Percentiles rank a stretch among this genome's conserved stretches.
These are phyloP conservation scores for Apis cerana DNA, from an alignment of 1,140 invertebrate genomes.

Conservation along the genomic window DNA sequence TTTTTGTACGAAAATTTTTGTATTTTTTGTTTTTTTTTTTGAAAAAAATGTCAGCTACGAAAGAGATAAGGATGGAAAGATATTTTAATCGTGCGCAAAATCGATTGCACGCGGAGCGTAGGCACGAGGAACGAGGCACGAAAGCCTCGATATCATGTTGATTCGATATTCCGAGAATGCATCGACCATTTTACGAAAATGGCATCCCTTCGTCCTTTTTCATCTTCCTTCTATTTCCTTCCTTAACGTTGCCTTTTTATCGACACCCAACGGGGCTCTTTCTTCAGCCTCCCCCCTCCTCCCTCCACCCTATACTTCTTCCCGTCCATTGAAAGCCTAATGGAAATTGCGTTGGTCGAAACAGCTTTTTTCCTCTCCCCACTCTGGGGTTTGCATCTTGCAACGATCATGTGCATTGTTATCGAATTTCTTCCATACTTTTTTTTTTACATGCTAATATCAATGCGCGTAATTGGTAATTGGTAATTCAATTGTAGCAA, in stretches of 20 bases:
- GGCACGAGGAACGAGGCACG: background rate
- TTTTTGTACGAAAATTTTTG: no score
- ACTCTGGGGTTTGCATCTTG: background rate
- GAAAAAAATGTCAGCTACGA: no score
- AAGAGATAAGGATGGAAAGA: no score
- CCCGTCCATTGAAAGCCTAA: constrained; percentile 33
- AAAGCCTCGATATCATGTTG: background rate
- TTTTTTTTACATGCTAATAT: no score
- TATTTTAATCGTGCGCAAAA: background rate
- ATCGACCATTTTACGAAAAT: constrained; percentile 43
- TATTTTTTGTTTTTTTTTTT: no score
- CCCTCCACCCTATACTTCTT: background rate
- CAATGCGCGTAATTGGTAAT: no score
- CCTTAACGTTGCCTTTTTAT: constrained; percentile 12
- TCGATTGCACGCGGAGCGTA: background rate
- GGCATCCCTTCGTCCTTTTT: background rate
- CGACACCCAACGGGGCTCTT: background rate
- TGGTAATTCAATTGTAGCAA: no score
- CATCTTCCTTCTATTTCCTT: background rate
- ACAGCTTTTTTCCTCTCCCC: background rate
- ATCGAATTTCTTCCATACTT: no score
- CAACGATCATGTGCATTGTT: constrained; percentile 8
- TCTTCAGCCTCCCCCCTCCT: no score
- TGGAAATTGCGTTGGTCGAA: constrained; percentile 46
- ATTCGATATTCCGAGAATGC: constrained; percentile 32